Evolutionary conservation across 2,113 vertebrate genomes (phyloP).

Genomic region (Lonchura striata): DNA sequence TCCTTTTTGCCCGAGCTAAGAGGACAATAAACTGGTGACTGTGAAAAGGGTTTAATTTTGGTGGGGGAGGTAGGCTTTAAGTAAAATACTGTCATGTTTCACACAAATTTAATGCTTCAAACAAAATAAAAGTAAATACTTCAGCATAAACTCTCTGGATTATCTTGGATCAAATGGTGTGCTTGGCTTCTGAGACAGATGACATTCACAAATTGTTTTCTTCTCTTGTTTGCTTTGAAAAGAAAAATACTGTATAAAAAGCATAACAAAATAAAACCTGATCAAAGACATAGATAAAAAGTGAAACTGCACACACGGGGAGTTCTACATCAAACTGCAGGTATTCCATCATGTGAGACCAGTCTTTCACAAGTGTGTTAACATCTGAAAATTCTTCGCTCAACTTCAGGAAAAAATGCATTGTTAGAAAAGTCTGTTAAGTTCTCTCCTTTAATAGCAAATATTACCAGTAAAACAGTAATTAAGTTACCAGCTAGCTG

Average conservation of each 20-base stretch:
- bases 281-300: neutral
- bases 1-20: neutral
- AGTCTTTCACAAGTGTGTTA: neutral
- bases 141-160: neutral
- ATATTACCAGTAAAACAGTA: neutral
- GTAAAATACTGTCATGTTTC: neutral
- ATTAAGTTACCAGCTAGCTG: neutral
- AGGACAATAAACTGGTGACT: neutral
- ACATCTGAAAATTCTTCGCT: neutral
- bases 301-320: neutral
- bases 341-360: neutral
- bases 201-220: neutral
- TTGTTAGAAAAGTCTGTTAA: neutral
- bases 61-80: fast-evolving
- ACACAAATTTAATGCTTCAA: neutral
- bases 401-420: neutral
- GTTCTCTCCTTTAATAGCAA: neutral
- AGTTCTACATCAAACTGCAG: neutral
- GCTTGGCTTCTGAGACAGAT: neutral
- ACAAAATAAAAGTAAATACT: neutral
- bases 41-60: neutral
- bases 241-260: neutral
- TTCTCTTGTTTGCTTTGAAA: neutral
- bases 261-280: neutral
- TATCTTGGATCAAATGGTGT: neutral